phyloP scores from a whole-genome alignment of 2,888 invertebrate genomes.

The Syrista parreyssii region DNA sequence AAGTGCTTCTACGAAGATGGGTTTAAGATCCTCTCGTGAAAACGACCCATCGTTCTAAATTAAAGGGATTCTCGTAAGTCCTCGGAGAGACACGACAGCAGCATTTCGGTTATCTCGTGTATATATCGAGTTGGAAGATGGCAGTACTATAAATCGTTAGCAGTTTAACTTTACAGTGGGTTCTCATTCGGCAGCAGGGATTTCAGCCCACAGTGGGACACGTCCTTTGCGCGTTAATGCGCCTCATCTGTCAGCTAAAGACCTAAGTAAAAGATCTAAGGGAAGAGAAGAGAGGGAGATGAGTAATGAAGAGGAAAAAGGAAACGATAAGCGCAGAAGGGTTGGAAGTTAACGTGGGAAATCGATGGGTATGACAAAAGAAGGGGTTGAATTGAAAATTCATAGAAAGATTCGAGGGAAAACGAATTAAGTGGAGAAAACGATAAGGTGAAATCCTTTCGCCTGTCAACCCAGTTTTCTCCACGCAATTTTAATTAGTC shows the following conservation, averaged over 20 bases:
- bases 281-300: neutral
- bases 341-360: neutral
- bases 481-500: neutral
- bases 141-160: slow-evolving; percentile 38
- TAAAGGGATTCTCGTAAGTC: neutral
- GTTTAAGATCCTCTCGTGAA: neutral
- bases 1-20: neutral
- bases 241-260: slow-evolving; percentile 30
- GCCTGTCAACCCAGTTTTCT: neutral
- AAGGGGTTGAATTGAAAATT: neutral
- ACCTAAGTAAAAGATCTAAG: neutral
- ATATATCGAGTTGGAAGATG: neutral
- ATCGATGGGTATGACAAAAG: neutral
- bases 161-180: neutral
- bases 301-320: neutral
- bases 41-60: neutral
- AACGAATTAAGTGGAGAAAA: neutral
- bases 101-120: neutral
- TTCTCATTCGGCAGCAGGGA: neutral
- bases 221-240: slow-evolving; percentile 30
- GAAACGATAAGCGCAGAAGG: neutral
- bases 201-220: neutral
- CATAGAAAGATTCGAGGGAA: no score
- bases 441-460: neutral
- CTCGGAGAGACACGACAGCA: neutral